Evolutionary conservation across 2,797 vertebrate genomes (phyloP), one percentile per base, ranked within the genome.

Genomic region (Sebastes oblongus): DNA sequence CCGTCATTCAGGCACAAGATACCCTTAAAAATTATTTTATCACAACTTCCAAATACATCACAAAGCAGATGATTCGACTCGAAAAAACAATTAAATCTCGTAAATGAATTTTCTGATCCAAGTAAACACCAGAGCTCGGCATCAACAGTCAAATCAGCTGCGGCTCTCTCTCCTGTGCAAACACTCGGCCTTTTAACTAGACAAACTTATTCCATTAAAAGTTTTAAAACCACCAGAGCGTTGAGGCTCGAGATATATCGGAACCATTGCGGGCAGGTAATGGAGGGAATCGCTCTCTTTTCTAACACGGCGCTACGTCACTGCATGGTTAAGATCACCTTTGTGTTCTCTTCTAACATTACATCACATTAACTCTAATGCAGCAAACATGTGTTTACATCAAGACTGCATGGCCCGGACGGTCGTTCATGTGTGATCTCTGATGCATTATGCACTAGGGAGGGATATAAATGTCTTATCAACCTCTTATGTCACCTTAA

Each of bases 201-300:
- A 70, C 27, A 82, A 88, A 88, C 78, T 78, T 74, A 70, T 83
- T 83, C 36, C 8, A 89, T 90, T 87, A 86, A 81, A 89, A 86
- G 84, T 91, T 90, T 82, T 22, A 67, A 66, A 83, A 67, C 77
- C 69, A 75, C 8, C 72, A 29, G 34, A 55, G 70, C 11, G 14
- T 76, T 66, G 60, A 74, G 8, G 30, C 61, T 71, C 1, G 1
- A 81, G 71, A 77, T 58, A 14, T 39, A 86, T 60, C 54, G 46
- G 66, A 70, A 61, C 4, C 22, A 24, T 20, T 76, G 72, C 7
- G 2, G 36, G 36, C 1, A 67, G 71, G 30, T 76, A 68, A 88
- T 83, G 54, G 79, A 60, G 59, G 42, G 65, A 79, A 52, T 79
- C 46, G 20, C 60, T 82, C 66, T 82, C 61, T 54, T 66, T 29